Base-by-base conservation (phyloP, 2,113 vertebrate species). In the Barnardius zonarius region DNA sequence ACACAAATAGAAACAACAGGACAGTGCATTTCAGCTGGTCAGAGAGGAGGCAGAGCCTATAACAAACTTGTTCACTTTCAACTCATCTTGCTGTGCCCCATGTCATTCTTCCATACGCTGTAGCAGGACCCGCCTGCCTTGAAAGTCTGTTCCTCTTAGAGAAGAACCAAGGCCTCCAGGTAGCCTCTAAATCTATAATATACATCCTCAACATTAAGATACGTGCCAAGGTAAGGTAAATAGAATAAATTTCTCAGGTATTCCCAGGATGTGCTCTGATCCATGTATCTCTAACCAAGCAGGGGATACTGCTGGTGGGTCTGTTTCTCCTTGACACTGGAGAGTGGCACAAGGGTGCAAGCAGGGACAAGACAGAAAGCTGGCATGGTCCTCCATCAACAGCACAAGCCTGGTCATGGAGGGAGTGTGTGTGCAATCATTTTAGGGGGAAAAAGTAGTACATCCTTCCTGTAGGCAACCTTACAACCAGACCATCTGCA, bases 31-130 rank as follows among this genome's bases (percentile, higher is more conserved):
- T 83, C 37, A 80, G 10, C 10, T 87, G 13, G 2, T 48, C 66
- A 73, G 37, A 67, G 20, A 72, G 22, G 12, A 87, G n/a, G 11
- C 33, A 67, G 24, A 75, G 33, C 24, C 22, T 44, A 2, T 33
- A 61, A 46, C 10, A 52, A 62, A 20, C 7, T 15, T 22, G 6
- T 16, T 84, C 23, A 5, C 19, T 54, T 70, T 66, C 1, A 0
- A 0, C 10, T n/a, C 20, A 31, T 41, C 7, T 31, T 52, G 8
- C 25, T 33, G 14, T 41, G 28, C 4, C 19, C 2, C 9, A 13
- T 0, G 1, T 33, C 4, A 18, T 55, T 86, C 79, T 78, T 80
- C 33, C 19, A 51, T 19, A 22, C 8, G 1, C 2, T 22, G 6
- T 25, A 74, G 13, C 18, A 74, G 49, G 13, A 33, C 20, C 13